Percentiles rank a stretch among this genome's conserved stretches.
phyloP scores from a whole-genome alignment of 2,113 vertebrate species.

The Numida meleagris region DNA sequence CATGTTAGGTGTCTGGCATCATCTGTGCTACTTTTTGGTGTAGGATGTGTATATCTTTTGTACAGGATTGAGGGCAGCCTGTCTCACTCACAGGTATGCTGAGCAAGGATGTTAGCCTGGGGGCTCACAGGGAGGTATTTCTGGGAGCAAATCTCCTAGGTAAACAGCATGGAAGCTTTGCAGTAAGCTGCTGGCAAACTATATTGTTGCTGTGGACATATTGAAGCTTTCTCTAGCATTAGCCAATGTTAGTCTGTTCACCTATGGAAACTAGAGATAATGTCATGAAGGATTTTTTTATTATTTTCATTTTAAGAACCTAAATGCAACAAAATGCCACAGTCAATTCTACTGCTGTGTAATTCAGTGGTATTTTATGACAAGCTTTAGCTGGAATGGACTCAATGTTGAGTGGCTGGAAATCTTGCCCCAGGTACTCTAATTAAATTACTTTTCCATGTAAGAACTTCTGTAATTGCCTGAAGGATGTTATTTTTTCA shows the following conservation, averaged over 20 bases:
- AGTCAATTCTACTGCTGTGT: neutral
- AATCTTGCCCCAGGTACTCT: neutral
- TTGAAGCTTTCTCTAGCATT: neutral
- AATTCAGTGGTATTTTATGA: neutral
- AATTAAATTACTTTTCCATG: neutral
- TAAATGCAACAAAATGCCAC: neutral
- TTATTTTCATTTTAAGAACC: neutral
- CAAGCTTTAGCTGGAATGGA: neutral
- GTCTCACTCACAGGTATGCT: neutral
- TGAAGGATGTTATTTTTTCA: neutral
- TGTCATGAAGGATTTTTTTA: fast-evolving
- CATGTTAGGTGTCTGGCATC: neutral
- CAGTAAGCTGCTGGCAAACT: neutral
- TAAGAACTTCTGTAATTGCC: neutral
- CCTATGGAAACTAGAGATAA: neutral
- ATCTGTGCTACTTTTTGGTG: neutral
- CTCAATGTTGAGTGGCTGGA: neutral
- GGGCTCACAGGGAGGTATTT: neutral
- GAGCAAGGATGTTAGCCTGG: neutral
- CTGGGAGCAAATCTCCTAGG: neutral
- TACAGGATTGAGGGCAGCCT: neutral
- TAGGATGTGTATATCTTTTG: neutral
- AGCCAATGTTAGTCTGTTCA: neutral
- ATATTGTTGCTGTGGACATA: fast-evolving
- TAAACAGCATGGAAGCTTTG: neutral